These are phyloP conservation scores for Mormyrus hasselquistii DNA, from an alignment of 2,797 vertebrate genomes.

Conservation along the genomic window DNA sequence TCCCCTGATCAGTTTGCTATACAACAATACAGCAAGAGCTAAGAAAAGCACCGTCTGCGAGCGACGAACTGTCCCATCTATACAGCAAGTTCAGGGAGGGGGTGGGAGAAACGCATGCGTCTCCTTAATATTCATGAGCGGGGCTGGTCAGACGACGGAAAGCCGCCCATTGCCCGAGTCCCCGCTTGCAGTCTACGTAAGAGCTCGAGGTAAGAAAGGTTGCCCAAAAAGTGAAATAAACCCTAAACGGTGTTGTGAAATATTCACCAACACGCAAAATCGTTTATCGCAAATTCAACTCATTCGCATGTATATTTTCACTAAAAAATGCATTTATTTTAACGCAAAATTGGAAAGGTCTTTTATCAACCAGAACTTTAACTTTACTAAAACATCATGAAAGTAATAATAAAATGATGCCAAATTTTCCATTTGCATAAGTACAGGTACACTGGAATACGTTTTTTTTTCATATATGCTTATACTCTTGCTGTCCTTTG, in stretches of 20 bases:
- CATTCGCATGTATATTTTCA: background rate
- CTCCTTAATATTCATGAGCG: conserved; percentile 64
- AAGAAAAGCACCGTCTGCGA: conserved; percentile 56
- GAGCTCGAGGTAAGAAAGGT: conserved; percentile 31
- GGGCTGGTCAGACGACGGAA: conserved; percentile 14
- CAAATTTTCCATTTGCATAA: background rate
- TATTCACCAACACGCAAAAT: background rate
- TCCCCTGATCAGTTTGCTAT: conserved; percentile 50
- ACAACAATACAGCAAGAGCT: conserved; percentile 40
- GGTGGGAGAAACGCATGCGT: conserved; percentile 40
- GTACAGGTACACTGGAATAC: background rate
- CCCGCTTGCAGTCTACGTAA: conserved; percentile 15
- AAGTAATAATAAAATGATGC: background rate
- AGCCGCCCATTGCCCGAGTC: conserved; percentile 30
- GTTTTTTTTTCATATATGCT: background rate
- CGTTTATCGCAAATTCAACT: background rate
- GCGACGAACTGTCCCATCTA: conserved; percentile 60
- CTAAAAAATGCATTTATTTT: background rate
- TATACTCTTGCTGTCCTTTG: background rate
- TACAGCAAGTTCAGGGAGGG: conserved; percentile 46
- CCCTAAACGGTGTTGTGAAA: background rate
- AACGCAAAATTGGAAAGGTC: background rate
- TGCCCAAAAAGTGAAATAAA: conserved; percentile 14
- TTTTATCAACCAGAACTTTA: background rate
- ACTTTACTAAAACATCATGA: background rate